phyloP scores from a whole-genome alignment of 2,888 invertebrate genomes.

The Drosophila pseudotalamancana region DNA sequence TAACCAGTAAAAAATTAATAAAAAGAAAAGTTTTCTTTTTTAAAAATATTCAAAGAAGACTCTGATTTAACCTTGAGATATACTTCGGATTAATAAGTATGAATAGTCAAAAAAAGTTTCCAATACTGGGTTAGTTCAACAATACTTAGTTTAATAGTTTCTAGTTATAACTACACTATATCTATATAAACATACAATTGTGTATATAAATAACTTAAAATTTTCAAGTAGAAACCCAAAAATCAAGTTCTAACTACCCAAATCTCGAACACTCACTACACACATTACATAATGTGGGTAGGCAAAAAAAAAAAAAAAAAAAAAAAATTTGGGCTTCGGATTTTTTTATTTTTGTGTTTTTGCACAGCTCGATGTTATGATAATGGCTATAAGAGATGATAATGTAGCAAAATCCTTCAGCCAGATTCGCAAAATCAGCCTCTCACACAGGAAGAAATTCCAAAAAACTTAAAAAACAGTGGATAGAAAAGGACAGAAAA shows the following conservation, averaged over 20 bases:
- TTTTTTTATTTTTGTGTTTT: conserved; percentile 16
- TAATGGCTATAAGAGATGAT: conserved; percentile 77
- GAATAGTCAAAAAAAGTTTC: too few relatives aligned
- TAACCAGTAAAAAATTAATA: too few relatives aligned
- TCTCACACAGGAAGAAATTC: conserved; percentile 26
- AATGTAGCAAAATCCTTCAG: conserved; percentile 71
- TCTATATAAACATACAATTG: background rate
- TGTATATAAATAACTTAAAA: background rate
- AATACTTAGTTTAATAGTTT: too few relatives aligned
- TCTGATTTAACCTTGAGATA: too few relatives aligned
- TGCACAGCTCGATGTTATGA: conserved; percentile 59
- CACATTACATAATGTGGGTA: conserved; percentile 40
- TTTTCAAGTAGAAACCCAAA: background rate
- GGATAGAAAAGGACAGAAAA: too few relatives aligned
- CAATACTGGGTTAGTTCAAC: too few relatives aligned
- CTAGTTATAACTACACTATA: too few relatives aligned
- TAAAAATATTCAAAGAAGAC: too few relatives aligned
- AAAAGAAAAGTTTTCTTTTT: too few relatives aligned
- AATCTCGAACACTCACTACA: conserved; percentile 35
- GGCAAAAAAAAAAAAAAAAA: conserved; percentile 29
- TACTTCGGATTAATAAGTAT: too few relatives aligned
- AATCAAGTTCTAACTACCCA: background rate
- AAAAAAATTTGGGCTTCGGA: background rate
- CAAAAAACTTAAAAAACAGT: conserved; percentile 42
- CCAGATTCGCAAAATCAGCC: conserved; percentile 74